Evolutionary conservation across 2,888 invertebrate genomes (phyloP), one percentile per base, ranked within the genome.

Genomic region (Leptopilina drosophilae): DNA sequence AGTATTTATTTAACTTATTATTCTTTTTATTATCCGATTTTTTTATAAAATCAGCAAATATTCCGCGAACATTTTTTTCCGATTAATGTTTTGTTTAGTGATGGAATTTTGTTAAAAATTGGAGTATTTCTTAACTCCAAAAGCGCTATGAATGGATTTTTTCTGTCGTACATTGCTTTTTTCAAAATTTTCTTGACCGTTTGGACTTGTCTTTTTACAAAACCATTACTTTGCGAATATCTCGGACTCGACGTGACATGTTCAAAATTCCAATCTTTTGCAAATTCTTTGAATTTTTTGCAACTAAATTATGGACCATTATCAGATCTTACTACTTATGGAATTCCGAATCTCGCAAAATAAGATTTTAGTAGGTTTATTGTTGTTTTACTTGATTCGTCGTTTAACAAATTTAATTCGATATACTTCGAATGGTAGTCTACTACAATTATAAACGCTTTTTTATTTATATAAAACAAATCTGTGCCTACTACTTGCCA

Each of bases 101-200:
- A n/a, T n/a, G n/a, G n/a, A n/a, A n/a, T n/a, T n/a, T n/a, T n/a
- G n/a, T n/a, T n/a, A n/a, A 15, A 49, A 11, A 81, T 80, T 6
- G 82, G 81, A 15, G 81, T 82, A 59, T 83, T 85, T 33, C 83
- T 76, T 1, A 82, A 82, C 40, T 84, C 81, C 15, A 85, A 78
- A 20, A 86, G 56, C 4, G 81, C 81, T 79, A 82, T 20, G 73
- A 83, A 73, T 9, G 80, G 67, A 66, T 86, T 83, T 73, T 77
- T 82, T 65, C 79, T 76, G 65, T 84, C 82, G 9, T 81, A 79
- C 5, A 76, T 62, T n/a, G n/a, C n/a, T n/a, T n/a, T n/a, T n/a
- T n/a, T n/a, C n/a, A n/a, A n/a, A n/a, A n/a, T n/a, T n/a, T n/a
- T n/a, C n/a, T n/a, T n/a, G n/a, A n/a, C n/a, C n/a, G n/a, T n/a